Evolutionary conservation across 2,113 vertebrate genomes (phyloP), one percentile per base, ranked within the genome.

Genomic region (Oryzias celebensis): DNA sequence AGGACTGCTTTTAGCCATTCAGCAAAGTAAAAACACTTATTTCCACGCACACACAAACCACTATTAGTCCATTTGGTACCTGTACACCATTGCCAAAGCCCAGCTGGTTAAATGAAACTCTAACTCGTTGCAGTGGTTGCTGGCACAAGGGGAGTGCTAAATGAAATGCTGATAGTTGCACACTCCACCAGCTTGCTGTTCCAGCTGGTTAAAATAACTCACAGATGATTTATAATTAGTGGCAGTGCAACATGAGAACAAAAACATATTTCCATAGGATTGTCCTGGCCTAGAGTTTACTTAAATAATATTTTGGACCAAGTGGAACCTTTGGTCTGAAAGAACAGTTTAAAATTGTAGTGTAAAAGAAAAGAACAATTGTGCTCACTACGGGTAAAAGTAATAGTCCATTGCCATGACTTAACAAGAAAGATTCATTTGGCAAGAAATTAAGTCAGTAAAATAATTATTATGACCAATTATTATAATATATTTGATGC

Each of bases 141-240:
- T 85, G 82, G 74, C 87, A 73, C 71, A 5, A 52, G 79, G 86
- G 85, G 86, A 88, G 86, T 88, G 81, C 87, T 90, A 91, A 89
- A 85, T 73, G 76, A 90, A 85, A 84, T 18, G 50, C 71, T 85
- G 86, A 73, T 84, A 81, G 75, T 75, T 65, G 24, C 42, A 60
- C 54, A 72, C 73, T 83, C 84, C 77, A 73, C 80, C 56, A 77
- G 68, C 67, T 81, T 90, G 87, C 87, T 90, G 85, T 73, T 90
- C 77, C 90, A 91, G 89, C 86, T 91, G 88, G 67, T 88, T 79
- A 80, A 85, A 90, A 90, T 86, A 84, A 85, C 77, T 69, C 75
- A 45, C 62, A 60, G 69, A 80, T 77, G 73, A 86, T 85, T 88
- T 83, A 86, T 87, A 85, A 86, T 90, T 84, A 86, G 71, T 71